Conservation (phyloP, 2,113 vertebrate genomes). For the Menidia beryllina region DNA sequence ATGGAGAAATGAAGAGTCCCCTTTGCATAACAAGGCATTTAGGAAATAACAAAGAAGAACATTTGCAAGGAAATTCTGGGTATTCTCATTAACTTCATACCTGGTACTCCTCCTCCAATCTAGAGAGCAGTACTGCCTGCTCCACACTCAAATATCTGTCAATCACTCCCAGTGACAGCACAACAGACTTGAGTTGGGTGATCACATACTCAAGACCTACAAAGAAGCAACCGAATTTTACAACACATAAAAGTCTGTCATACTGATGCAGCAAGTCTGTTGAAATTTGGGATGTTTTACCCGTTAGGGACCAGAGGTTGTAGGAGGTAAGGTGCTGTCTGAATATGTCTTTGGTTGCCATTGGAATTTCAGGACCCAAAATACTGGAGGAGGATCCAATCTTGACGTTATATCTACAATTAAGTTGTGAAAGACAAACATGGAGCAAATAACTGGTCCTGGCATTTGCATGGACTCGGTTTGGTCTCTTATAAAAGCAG, state of each 20-base stretch:
- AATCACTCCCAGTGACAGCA: slow-evolving; percentile 89
- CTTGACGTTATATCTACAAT: slow-evolving; percentile 87
- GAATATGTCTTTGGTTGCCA: slow-evolving; percentile 89
- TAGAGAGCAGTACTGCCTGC: slow-evolving; percentile 91
- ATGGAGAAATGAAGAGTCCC: not conserved
- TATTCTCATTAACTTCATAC: slow-evolving; percentile 68
- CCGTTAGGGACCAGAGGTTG: slow-evolving; percentile 94
- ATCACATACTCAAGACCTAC: slow-evolving; percentile 94
- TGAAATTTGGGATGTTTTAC: slow-evolving; percentile 67
- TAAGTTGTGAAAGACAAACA: not conserved
- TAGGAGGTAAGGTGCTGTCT: slow-evolving; percentile 90
- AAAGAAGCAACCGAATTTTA: slow-evolving; percentile 16
- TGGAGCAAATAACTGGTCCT: not conserved
- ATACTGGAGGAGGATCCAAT: slow-evolving; percentile 93
- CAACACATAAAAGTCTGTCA: not conserved
- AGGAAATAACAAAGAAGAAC: not conserved
- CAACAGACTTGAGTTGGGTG: slow-evolving; percentile 93
- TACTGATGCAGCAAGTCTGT: not conserved
- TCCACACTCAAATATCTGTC: slow-evolving; percentile 92
- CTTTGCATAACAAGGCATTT: not conserved
- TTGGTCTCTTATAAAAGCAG: not conserved
- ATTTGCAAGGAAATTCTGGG: not conserved
- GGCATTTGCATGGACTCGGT: not conserved
- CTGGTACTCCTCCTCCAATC: slow-evolving; percentile 97
- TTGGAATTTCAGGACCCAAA: slow-evolving; percentile 90